Base-by-base conservation (phyloP, 2,113 vertebrate species). In the Girardinichthys multiradiatus region DNA sequence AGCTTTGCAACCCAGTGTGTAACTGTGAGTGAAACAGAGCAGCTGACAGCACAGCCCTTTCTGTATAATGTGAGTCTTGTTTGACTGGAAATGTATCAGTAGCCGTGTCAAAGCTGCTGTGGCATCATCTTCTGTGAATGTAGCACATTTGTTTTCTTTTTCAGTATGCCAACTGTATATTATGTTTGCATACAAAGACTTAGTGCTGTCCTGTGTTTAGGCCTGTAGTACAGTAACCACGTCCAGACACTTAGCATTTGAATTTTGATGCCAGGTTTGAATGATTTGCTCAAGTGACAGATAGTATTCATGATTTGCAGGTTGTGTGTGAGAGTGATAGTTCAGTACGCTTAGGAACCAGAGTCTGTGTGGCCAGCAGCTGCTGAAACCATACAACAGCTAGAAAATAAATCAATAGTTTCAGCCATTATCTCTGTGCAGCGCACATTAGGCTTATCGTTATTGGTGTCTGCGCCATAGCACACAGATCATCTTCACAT, bases 321-420 rank as follows among this genome's bases (percentile, higher is more conserved):
- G 17, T 64, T 57, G 31, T 29, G 64, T 42, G 27, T 68, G 42
- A 26, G n/a, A 76, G 68, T 27, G n/a, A 14, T 59, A 28, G 35
- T 65, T 45, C 15, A 51, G 76, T 64, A 42, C 37, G 68, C 74
- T 19, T 5, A 45, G 48, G 48, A 54, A 54, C 21, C 77, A 37
- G 7, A 35, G 30, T 45, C 76, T 78, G 64, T 76, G 65, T 86
- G 27, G 37, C 76, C 72, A 75, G 48, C 15, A 19, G 61, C 59
- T 72, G 70, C 15, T 33, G 72, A 87, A 73, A 73, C 72, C 80
- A 64, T 76, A 77, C 81, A 76, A 59, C 70, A 69, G 63, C 39
- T 67, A 57, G 21, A 64, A 83, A 67, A 81, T 77, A 78, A 89
- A 89, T 90, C 90, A 86, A 85, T 90, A 90, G 42, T 33, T 74